Conservation (phyloP, 1,140 invertebrate species). For the Drosophila melanica region DNA sequence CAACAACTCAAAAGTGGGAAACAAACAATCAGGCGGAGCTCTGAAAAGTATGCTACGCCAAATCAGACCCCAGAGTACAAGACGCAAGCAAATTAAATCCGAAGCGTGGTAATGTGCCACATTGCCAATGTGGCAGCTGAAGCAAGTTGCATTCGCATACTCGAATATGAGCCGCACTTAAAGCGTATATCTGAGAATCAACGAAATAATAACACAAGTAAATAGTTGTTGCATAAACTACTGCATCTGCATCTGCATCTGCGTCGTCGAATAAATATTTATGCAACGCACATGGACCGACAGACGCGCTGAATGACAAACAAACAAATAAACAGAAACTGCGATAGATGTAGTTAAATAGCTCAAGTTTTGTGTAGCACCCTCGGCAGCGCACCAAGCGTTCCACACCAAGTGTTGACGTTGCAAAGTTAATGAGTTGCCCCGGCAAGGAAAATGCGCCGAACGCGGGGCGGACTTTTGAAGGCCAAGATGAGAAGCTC, state of each 20-base stretch:
- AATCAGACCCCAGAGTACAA: slow-evolving; percentile 70
- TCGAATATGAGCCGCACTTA: slow-evolving; percentile 14
- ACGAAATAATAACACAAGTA: slow-evolving; percentile 44
- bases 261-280: slow-evolving; percentile 69
- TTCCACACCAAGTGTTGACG: slow-evolving; percentile 53
- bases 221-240: slow-evolving; percentile 40
- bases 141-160: slow-evolving; percentile 4
- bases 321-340: slow-evolving; percentile 39
- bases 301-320: slow-evolving; percentile 35
- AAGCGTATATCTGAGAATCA: slow-evolving; percentile 12
- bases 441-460: slow-evolving; percentile 5
- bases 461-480: slow-evolving; percentile 3
- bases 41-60: slow-evolving; percentile 59
- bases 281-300: slow-evolving; percentile 61
- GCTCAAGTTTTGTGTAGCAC: slow-evolving; percentile 66
- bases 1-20: slow-evolving; percentile 46
- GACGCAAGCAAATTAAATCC: slow-evolving; percentile 62
- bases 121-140: neutral
- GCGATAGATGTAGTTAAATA: slow-evolving; percentile 73
- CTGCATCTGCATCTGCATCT: slow-evolving; percentile 8
- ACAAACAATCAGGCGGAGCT: slow-evolving; percentile 60
- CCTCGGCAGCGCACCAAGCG: slow-evolving; percentile 49
- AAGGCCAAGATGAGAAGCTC: slow-evolving; percentile 20
- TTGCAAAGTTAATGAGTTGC: slow-evolving; percentile 69
- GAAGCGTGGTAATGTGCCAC: slow-evolving; percentile 2